Percentiles rank a stretch among this genome's conserved stretches.
Evolutionary conservation across 2,113 vertebrate species (phyloP).

Genomic region (Cyprinus carpio): DNA sequence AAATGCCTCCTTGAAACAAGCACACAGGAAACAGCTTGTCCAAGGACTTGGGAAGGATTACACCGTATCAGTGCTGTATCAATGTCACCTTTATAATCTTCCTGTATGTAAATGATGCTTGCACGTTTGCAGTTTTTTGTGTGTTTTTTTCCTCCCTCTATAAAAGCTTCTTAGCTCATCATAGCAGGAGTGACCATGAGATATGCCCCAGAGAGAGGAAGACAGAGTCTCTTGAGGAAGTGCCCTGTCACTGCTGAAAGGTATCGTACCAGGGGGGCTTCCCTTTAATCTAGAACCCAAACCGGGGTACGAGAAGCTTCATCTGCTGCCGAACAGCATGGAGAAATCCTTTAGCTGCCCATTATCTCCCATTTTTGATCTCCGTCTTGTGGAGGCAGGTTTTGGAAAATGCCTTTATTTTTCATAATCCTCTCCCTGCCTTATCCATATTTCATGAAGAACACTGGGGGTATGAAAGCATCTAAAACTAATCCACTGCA

Average conservation of each 20-base stretch:
- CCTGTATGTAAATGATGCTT: conserved; percentile 64
- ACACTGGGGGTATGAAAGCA: conserved; percentile 77
- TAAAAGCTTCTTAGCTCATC: conserved; percentile 51
- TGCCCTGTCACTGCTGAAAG: conserved; percentile 65
- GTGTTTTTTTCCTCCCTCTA: conserved; percentile 41
- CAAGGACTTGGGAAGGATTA: conserved; percentile 43
- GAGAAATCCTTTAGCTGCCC: conserved; percentile 70
- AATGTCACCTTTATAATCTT: conserved; percentile 59
- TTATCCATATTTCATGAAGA: conserved; percentile 84
- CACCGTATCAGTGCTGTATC: conserved; percentile 46
- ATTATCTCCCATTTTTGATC: conserved; percentile 71
- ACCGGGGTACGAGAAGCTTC: conserved; percentile 61
- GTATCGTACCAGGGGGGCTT: conserved; percentile 69
- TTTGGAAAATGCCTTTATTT: conserved; percentile 73
- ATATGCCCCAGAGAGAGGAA: conserved; percentile 58
- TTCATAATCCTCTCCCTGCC: conserved; percentile 71
- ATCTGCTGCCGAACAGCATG: conserved; percentile 65
- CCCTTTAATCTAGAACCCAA: conserved; percentile 75
- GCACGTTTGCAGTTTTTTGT: conserved; percentile 57
- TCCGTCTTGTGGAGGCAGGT: conserved; percentile 61
- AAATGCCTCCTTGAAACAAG: conserved; percentile 30
- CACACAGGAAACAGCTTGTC: conserved; percentile 42
- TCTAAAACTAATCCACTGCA: conserved; percentile 81
- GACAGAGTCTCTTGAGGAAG: conserved; percentile 63
- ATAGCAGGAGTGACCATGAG: conserved; percentile 63